These are phyloP conservation scores for Merops nubicus DNA, from an alignment of 2,113 vertebrate genomes.

Conservation along the genomic window DNA sequence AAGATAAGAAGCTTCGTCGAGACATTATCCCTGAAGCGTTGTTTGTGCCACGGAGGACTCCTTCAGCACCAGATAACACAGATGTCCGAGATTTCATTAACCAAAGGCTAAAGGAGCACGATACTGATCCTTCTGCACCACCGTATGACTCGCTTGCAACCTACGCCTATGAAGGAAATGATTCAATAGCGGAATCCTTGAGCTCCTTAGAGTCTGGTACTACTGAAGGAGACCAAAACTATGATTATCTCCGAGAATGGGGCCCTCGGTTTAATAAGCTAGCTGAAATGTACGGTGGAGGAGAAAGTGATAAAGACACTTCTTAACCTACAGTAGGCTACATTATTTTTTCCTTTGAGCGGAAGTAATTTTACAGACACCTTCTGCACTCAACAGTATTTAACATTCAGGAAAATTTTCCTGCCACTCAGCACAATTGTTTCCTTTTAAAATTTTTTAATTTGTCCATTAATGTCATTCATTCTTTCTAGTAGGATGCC, in stretches of 20 bases:
- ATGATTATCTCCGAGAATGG: conserved; percentile 96
- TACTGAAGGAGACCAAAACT: conserved; percentile 94
- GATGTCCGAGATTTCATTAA: conserved; percentile 96
- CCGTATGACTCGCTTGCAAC: conserved; percentile 97
- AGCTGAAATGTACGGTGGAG: conserved; percentile 96
- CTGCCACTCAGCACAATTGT: conserved; percentile 79
- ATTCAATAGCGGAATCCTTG: conserved; percentile 92
- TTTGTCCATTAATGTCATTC: conserved; percentile 74
- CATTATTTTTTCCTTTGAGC: conserved; percentile 5
- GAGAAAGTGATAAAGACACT: conserved; percentile 88
- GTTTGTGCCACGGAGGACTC: conserved; percentile 89
- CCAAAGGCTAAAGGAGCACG: conserved; percentile 92
- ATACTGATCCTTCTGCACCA: conserved; percentile 90
- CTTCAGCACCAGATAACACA: conserved; percentile 90
- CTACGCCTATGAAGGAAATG: conserved; percentile 94
- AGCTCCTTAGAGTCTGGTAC: conserved; percentile 92
- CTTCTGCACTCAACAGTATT: conserved; percentile 72
- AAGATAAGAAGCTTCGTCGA: conserved; percentile 92
- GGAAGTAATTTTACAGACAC: conserved; percentile 62
- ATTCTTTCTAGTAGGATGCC: conserved; percentile 77
- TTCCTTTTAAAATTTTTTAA: conserved; percentile 52
- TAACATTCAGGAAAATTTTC: conserved; percentile 73
- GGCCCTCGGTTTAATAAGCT: conserved; percentile 95
- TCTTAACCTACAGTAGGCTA: conserved; percentile 76
- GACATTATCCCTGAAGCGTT: conserved; percentile 94